Evolutionary conservation across 2,113 vertebrate genomes (phyloP), one percentile per base, ranked within the genome.

Genomic region (Cygnus buccinator): DNA sequence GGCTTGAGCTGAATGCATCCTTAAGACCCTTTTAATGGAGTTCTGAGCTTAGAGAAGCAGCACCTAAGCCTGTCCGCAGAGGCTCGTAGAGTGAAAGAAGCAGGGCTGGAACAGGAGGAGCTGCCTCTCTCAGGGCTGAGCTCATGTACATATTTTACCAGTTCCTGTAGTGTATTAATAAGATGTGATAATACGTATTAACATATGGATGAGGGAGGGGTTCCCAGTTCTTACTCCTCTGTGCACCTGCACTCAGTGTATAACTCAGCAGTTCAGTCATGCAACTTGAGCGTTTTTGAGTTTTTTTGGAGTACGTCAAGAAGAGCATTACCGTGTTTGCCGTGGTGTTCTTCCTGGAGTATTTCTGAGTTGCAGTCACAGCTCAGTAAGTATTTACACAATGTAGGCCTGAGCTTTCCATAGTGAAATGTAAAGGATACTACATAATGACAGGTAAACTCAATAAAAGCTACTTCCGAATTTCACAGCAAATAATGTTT

Each of bases 321-420:
- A 33, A 57, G 65, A 95, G 44, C 89, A 9, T 95, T 95, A 82
- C 70, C 85, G 87, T 82, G 63, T 94, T 95, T 95, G 85, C 94
- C 86, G 48, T 7, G 16, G 46, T 79, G 75, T 90, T 71, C 61
- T 87, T 82, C 71, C 75, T 92, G 87, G 94, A 97, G 93, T 85
- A 55, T 93, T 96, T 96, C 80, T 95, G 91, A 95, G 95, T 90
- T 91, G 84, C 87, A 93, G 93, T 95, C 97, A 93, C 96, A 96
- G 95, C 96, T 97, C 97, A 93, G 96, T 93, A 80, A 97, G 97
- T 97, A 48, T 87, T 98, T 95, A 86, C 89, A 94, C 94, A 92
- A 61, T 15, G 89, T 92, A 67, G 95, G 89, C 92, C 70, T 76
- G 94, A 96, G 87, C 70, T 96, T 94, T 96, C 86, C 89, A 74